A percentile compares a stretch with the other conserved stretches of the same genome.
Conservation (phyloP, 2,888 invertebrate genomes). For the Lamproptera curius region DNA sequence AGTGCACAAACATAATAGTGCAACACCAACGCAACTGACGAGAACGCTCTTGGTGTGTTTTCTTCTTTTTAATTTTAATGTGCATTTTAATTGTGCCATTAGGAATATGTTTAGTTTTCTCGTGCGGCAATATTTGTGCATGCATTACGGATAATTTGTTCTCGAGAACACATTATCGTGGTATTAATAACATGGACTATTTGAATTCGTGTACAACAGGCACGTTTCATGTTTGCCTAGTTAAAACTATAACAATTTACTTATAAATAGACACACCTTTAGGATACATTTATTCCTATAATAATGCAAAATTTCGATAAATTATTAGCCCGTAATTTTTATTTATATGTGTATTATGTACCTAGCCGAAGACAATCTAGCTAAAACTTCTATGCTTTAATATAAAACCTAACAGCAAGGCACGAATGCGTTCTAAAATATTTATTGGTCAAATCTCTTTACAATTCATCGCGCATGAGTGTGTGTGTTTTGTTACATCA, state of each 20-base stretch:
- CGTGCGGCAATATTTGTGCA: not conserved
- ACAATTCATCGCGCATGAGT: not conserved
- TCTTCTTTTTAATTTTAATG: too few species aligned
- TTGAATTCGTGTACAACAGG: not conserved
- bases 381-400: too few species aligned
- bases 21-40: not conserved
- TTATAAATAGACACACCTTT: too few species aligned
- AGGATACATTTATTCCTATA: too few species aligned
- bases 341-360: too few species aligned
- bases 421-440: conserved; percentile 2
- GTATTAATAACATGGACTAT: not conserved
- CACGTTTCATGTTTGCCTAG: not conserved
- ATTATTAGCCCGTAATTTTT: too few species aligned
- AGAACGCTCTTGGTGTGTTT: not conserved
- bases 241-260: not conserved
- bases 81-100: not conserved
- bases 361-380: too few species aligned
- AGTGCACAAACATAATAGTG: not conserved
- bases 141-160: not conserved
- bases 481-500: not conserved
- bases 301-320: too few species aligned
- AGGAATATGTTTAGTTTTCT: not conserved
- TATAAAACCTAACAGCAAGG: too few species aligned
- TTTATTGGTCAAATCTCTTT: not conserved
- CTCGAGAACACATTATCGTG: not conserved